These are phyloP conservation scores for Neoniphon sammara DNA, from an alignment of 2,797 vertebrate genomes.

Conservation along the genomic window DNA sequence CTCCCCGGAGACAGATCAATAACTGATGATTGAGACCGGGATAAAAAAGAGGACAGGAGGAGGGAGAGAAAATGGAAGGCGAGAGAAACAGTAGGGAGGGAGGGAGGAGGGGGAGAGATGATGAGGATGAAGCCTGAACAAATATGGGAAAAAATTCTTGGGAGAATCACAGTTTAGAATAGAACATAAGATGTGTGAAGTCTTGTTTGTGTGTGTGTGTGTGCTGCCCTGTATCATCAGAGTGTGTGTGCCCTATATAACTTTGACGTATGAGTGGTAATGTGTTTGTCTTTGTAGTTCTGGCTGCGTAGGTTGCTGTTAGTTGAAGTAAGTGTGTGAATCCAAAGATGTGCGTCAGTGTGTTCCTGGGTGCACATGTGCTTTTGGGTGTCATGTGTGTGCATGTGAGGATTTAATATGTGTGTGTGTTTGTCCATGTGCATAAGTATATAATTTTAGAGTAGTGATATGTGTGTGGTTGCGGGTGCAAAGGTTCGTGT, in stretches of 20 bases:
- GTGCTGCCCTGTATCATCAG: not conserved
- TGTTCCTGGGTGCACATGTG: not conserved
- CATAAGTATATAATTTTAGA: too few species aligned
- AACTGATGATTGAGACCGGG: slow-evolving; percentile 58
- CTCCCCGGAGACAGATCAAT: slow-evolving; percentile 73
- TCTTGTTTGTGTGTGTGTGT: slow-evolving; percentile 4
- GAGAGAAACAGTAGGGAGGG: not conserved
- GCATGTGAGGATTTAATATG: not conserved
- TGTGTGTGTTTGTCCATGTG: not conserved
- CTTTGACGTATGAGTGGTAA: slow-evolving; percentile 43
- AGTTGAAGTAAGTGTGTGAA: not conserved
- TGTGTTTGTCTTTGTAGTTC: slow-evolving; percentile 30
- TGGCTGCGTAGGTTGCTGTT: slow-evolving; percentile 28
- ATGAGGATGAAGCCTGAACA: slow-evolving; percentile 7
- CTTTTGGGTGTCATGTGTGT: not conserved
- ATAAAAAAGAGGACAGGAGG: slow-evolving; percentile 16
- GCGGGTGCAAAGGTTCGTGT: not conserved
- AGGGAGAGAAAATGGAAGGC: slow-evolving; percentile 15
- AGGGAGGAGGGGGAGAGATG: not conserved
- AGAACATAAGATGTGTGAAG: slow-evolving; percentile 28
- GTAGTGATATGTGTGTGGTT: not conserved
- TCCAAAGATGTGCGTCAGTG: not conserved
- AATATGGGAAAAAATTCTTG: not conserved
- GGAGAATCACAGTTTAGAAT: slow-evolving; percentile 15
- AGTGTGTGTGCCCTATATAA: slow-evolving; percentile 42